Base-by-base conservation (phyloP, 2,888 invertebrate species). In the Leucophenga maculata region DNA sequence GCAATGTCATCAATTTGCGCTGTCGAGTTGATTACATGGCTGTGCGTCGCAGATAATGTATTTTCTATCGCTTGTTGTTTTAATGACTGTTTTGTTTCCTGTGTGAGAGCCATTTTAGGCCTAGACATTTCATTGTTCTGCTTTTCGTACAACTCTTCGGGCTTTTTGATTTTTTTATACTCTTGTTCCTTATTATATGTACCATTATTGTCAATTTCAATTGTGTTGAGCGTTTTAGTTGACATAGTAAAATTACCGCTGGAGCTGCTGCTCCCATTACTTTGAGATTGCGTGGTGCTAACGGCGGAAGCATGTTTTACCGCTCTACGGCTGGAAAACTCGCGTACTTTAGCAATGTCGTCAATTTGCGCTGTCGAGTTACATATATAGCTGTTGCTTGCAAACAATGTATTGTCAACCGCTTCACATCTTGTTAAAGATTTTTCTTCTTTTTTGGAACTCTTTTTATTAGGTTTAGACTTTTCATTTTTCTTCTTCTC, bases 11-110 rank as follows among this genome's bases (percentile, higher is more conserved):
- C 70, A 4, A 54, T 54, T 14, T 85, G 3, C 0, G 85, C 85
- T 6, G 86, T 87, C 0, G 86, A 86, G 60, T 86, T 86, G 69
- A 77, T 84, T 54, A 79, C 74, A 32, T 74, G 76, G 31, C 76
- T 77, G 11, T 71, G 62, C 3, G 70, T 54, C 11, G 75, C 71
- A 39, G 86, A 80, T 13, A 76, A 72, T 6, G 77, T 72, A 22
- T 75, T 72, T 26, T 79, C 76, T 0, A 72, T 69, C 4, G 71
- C 26, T 44, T 72, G 76, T 1, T 8, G 20, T 20, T 22, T 3
- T 31, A 18, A 8, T 1, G 50, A 8, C 20, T 18, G 18, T 22
- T 8, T 60, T 52, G 26, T 6, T 65, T 62, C 0, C n/a, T 54
- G 1, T 44, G 46, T 68, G 18, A 71, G 59, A 9, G 66, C 67